phyloP scores from a whole-genome alignment of 1,140 invertebrate genomes.

The Stenopsyche tienmushanensis region DNA sequence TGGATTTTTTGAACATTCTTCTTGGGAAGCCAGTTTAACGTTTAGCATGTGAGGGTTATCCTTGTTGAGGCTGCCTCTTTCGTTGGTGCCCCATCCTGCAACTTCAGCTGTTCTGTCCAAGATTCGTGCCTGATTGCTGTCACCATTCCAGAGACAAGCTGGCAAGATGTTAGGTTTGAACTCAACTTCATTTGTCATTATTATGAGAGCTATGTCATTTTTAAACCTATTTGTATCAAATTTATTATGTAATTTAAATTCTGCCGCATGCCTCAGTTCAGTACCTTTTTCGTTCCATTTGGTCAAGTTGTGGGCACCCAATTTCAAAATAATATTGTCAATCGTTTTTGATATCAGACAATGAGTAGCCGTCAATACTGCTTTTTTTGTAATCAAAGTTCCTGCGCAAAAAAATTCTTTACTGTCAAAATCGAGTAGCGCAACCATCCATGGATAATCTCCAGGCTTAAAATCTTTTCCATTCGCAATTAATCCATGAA shows the following conservation, averaged over 20 bases:
- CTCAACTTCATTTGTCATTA: no score
- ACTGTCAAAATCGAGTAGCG: constrained; percentile 47
- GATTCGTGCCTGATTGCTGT: constrained; percentile 45
- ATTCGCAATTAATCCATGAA: no score
- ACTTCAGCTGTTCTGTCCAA: constrained; percentile 50
- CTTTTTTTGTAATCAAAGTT: constrained; percentile 43
- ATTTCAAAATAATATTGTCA: constrained; percentile 43
- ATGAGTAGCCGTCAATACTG: constrained; percentile 41
- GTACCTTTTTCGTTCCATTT: constrained; percentile 44
- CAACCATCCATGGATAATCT: constrained; percentile 59
- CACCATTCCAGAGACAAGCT: constrained; percentile 50
- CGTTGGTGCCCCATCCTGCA: constrained; percentile 62
- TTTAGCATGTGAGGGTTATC: constrained; percentile 55
- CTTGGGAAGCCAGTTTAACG: constrained; percentile 57
- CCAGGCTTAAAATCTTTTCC: constrained; percentile 46
- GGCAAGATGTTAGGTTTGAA: constrained; percentile 48
- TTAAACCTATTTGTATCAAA: no score
- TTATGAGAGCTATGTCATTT: no score
- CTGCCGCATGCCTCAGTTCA: constrained; percentile 42
- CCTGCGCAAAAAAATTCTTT: constrained; percentile 50
- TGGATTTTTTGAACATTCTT: constrained; percentile 58
- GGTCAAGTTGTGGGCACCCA: constrained; percentile 46
- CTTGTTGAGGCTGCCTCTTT: constrained; percentile 50
- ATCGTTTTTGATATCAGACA: not conserved
- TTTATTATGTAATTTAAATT: no score